Evolutionary conservation across 2,888 invertebrate species (phyloP).

Genomic region (Lasioglossum calceatum): DNA sequence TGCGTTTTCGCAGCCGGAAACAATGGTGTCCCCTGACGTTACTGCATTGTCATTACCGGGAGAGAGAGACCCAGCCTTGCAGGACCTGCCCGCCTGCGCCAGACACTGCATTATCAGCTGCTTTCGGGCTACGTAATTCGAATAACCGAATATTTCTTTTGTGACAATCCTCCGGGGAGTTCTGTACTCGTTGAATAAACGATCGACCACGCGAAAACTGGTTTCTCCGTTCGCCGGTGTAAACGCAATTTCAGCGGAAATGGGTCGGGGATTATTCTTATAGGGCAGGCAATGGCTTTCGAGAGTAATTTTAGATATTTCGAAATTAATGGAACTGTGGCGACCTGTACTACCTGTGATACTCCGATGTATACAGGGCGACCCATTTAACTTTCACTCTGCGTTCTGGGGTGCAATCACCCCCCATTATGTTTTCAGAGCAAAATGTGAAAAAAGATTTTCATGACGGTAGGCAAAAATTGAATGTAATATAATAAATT

Average conservation of each 20-base stretch:
- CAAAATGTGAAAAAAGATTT: no score
- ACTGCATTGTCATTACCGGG: conserved; percentile 68
- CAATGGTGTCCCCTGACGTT: conserved; percentile 65
- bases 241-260: background rate
- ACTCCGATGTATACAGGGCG: no score
- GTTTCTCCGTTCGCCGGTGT: background rate
- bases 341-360: no score
- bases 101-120: conserved; percentile 44
- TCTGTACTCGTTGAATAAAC: background rate
- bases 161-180: background rate
- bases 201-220: background rate
- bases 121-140: conserved; percentile 28
- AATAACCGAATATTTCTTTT: conserved; percentile 25
- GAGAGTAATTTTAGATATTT: background rate
- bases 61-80: conserved; percentile 47
- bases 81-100: conserved; percentile 21
- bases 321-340: background rate
- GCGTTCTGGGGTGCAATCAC: no score
- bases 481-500: no score
- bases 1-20: conserved; percentile 70
- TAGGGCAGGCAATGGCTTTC: background rate
- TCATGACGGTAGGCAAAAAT: no score
- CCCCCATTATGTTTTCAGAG: no score
- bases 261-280: background rate
- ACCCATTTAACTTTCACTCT: no score